These are phyloP conservation scores for Lepeophtheirus nordmannii DNA, from an alignment of 2,888 invertebrate genomes.

Conservation along the genomic window DNA sequence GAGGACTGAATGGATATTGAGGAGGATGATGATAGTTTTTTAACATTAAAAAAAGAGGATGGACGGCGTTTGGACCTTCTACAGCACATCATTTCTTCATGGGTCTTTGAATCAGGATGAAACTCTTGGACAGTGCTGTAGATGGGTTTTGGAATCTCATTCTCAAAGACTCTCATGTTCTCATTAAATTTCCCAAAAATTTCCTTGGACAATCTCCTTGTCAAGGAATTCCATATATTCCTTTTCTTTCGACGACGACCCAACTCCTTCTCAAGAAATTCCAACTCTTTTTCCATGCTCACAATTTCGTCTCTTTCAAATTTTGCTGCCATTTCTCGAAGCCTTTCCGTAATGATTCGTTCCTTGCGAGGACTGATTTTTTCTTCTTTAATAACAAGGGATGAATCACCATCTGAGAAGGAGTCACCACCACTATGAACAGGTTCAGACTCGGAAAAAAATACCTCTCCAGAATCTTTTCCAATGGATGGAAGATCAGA, in stretches of 20 bases:
- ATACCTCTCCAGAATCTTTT: not conserved
- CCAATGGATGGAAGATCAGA: not conserved
- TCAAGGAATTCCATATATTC: not conserved
- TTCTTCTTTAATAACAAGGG: not conserved
- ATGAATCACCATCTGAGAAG: not conserved
- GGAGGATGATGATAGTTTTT: too few relatives aligned
- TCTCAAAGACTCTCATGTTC: not conserved
- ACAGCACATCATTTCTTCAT: conserved; percentile 3
- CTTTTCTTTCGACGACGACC: not conserved
- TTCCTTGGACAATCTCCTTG: not conserved
- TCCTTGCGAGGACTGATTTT: conserved; percentile 7
- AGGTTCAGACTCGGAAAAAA: too few relatives aligned
- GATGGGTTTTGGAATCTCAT: not conserved
- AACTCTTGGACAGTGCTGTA: not conserved
- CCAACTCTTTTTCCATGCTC: conserved; percentile 8
- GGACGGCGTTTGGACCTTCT: too few relatives aligned
- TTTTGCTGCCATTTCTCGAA: conserved; percentile 4
- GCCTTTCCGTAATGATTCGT: not conserved
- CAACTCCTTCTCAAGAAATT: conserved; percentile 5
- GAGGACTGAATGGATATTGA: too few relatives aligned
- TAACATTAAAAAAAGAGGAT: too few relatives aligned
- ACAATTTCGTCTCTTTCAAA: not conserved
- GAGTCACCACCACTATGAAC: too few relatives aligned
- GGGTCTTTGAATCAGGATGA: not conserved
- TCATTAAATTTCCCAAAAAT: conserved; percentile 10